Percentiles rank a stretch among this genome's conserved stretches.
Evolutionary conservation across 2,113 vertebrate genomes (phyloP).

Genomic region (Microcebus griseorufus): DNA sequence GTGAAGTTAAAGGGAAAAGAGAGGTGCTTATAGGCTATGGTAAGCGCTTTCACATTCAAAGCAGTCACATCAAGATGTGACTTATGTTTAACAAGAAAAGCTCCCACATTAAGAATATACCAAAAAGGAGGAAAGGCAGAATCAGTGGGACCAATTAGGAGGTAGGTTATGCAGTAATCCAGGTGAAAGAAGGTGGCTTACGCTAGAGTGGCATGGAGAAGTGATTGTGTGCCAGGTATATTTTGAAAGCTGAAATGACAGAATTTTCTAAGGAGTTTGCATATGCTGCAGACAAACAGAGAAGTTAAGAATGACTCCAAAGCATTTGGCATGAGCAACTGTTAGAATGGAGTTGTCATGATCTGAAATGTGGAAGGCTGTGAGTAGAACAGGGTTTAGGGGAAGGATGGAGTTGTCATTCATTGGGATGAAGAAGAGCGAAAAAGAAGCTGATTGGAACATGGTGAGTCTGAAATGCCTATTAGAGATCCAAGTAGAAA

Average conservation of each 20-base stretch:
- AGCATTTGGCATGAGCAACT: neutral
- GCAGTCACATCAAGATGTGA: neutral
- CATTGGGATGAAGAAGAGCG: neutral
- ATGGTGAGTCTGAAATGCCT: neutral
- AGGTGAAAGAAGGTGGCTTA: neutral
- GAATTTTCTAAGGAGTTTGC: neutral
- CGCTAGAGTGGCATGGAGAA: neutral
- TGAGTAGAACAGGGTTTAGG: neutral
- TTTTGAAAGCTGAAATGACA: neutral
- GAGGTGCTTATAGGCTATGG: neutral
- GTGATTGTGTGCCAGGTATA: no score
- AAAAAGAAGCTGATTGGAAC: neutral
- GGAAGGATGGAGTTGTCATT: neutral
- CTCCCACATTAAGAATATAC: neutral
- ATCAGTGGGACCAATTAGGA: neutral
- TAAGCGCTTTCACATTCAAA: neutral
- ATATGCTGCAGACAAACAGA: neutral
- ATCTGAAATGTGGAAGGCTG: neutral
- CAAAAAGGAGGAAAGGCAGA: neutral
- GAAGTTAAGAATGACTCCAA: neutral
- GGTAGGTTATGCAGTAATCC: accelerated
- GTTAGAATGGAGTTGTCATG: neutral
- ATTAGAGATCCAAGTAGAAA: neutral
- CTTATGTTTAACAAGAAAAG: neutral
- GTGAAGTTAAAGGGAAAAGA: neutral